Evolutionary conservation across 2,113 vertebrate genomes (phyloP), one percentile per base, ranked within the genome.

Genomic region (Peucedramus taeniatus): DNA sequence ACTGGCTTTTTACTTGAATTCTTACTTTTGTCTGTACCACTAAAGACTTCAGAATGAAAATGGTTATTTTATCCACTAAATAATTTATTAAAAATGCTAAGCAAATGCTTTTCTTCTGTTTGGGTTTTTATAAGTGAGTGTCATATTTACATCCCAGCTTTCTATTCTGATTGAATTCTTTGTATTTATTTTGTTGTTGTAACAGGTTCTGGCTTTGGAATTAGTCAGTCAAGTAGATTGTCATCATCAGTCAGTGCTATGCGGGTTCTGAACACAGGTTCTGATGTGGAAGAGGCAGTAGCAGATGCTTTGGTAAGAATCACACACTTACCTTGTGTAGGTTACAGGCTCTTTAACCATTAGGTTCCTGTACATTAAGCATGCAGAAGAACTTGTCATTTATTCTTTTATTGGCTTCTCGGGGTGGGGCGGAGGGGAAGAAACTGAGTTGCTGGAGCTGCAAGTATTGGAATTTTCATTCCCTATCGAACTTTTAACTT

Each of bases 211-310:
- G 98, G 98, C 45, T 99, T 98, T 87, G 98, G 99, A 47, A 99
- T 99, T 80, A 99, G 98, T 97, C 99, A 99, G 79, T 99, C 99
- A 1, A 99, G 99, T 94, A 98, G 98, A 90, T 96, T 99, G 66
- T 99, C 99, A 0, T 99, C 99, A 9, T 99, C 99, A 5, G 99
- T 99, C 96, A 99, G 99, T 44, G 99, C 99, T 95, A 99, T 99
- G 99, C 97, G 99, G 92, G 99, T 99, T 94, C 98, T 99, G 68
- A 99, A 99, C 98, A 98, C 99, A 0, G 99, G 99, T 66, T 99
- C 99, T 9, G 99, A 99, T 0, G 99, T 99, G 85, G 99, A 99
- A 93, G 99, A 99, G 93, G 99, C 99, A 4, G 99, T 99, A 14
- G 99, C 99, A 61, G 99, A 99, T 75, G 99, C 99, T 30, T 97